Base-by-base conservation (phyloP, 2,113 vertebrate genomes). In the Ceuthmochares aereus region DNA sequence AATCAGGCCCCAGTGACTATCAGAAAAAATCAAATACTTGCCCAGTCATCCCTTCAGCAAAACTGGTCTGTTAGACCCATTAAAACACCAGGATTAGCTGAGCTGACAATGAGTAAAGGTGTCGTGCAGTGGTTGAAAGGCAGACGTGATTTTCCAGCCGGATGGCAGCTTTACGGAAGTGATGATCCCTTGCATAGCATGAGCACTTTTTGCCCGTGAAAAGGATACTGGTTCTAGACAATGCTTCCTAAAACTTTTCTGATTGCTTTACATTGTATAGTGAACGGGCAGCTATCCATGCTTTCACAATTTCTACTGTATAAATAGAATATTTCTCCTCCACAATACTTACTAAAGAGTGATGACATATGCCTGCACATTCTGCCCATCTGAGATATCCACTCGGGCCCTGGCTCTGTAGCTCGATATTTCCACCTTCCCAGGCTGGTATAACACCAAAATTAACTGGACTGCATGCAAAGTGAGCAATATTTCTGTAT, bases 61-160 rank as follows among this genome's bases (percentile, higher is more conserved):
- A 89, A 84, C 37, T 37, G 47, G 43, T 84, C 30, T 84, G 30
- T 78, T 78, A 89, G 81, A 80, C 55, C 60, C 23, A 89, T 84
- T 94, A 94, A 84, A 70, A 74, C 68, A 84, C 89, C 16, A 68
- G 51, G 73, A 96, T 94, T 95, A 94, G 29, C 51, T 78, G 51
- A 63, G 32, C 42, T 81, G 51, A 90, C 59, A 80, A 54, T 17
- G 54, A 90, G 79, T n/a, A 81, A 86, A 92, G 84, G 58, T 34
- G 51, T 55, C 66, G 36, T 52, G 43, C 78, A 62, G 87, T 45
- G 55, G 64, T 10, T 90, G 87, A 95, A 86, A 2, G 19, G 84
- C 72, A 94, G 59, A 95, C 81, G 47, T 27, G 89, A 87, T 94
- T 96, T 96, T 95, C 81, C 66, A 89, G 34, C 37, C 66, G 60